Evolutionary conservation across 1,140 invertebrate genomes (phyloP).

Genomic region (Phocides pigmalion): DNA sequence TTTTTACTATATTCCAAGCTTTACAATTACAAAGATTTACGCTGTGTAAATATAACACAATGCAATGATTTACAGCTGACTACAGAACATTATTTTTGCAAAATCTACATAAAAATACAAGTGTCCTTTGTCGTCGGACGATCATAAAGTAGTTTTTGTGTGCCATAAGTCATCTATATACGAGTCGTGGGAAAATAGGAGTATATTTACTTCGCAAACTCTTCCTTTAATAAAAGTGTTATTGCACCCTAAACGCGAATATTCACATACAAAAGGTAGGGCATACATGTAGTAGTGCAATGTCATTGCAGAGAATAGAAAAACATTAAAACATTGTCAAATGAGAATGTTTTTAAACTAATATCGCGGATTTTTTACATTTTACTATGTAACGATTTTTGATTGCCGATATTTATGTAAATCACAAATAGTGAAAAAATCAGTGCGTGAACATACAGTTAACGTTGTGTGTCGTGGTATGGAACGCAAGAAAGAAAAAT

Average conservation of each 20-base stretch:
- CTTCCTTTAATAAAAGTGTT: constrained; percentile 19
- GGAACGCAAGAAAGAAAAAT: no score
- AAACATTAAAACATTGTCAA: no score
- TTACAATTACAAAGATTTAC: background rate
- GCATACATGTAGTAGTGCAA: background rate
- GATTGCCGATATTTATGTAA: no score
- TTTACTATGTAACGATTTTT: no score
- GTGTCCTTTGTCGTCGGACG: constrained; percentile 1
- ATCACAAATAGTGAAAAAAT: no score
- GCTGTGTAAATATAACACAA: background rate
- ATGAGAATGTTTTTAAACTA: no score
- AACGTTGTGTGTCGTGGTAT: no score
- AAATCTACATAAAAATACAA: constrained; percentile 8
- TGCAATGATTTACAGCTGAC: background rate
- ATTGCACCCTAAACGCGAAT: constrained; percentile 12
- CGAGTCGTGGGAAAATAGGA: background rate
- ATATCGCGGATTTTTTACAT: no score
- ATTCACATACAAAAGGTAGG: constrained; percentile 4
- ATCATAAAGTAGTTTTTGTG: constrained; percentile 9
- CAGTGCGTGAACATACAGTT: no score
- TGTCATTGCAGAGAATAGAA: constrained; percentile 10
- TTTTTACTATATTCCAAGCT: background rate
- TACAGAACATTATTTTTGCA: background rate
- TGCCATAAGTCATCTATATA: constrained; percentile 2
- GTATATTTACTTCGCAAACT: background rate